Conservation (phyloP, 2,888 invertebrate species). For the Philhelius pedissequus region DNA sequence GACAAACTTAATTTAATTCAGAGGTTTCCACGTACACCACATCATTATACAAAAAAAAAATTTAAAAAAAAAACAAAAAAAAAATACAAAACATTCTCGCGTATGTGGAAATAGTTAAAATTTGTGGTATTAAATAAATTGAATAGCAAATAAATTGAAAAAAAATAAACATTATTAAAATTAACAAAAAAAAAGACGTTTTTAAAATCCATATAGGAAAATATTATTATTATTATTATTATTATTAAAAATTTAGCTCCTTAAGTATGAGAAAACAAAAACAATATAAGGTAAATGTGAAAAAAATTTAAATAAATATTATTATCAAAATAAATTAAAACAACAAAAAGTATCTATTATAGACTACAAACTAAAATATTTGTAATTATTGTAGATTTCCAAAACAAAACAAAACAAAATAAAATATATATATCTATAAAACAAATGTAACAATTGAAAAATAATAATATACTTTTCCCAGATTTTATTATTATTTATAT, state of each 20-base stretch:
- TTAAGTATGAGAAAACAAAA: conserved; percentile 55
- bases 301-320: conserved; percentile 56
- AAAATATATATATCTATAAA: conserved; percentile 30
- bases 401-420: conserved; percentile 47
- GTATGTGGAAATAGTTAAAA: conserved; percentile 64
- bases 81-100: too few species aligned
- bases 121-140: conserved; percentile 68
- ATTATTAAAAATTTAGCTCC: conserved; percentile 47
- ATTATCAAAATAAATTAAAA: conserved; percentile 33
- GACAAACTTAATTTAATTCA: conserved; percentile 66
- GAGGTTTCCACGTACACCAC: conserved; percentile 61
- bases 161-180: conserved; percentile 35
- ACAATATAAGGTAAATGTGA: conserved; percentile 21
- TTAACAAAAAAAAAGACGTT: conserved; percentile 33
- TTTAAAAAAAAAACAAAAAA: not conserved
- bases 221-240: conserved; percentile 54
- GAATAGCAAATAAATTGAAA: conserved; percentile 60
- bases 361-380: conserved; percentile 58
- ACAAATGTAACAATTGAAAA: conserved; percentile 53
- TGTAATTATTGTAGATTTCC: conserved; percentile 66
- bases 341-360: conserved; percentile 51
- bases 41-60: conserved; percentile 21
- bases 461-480: conserved; percentile 59
- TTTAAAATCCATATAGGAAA: conserved; percentile 65
- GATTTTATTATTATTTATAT: conserved; percentile 69